Conservation (phyloP, 2,797 vertebrate genomes). For the Lates japonicus region DNA sequence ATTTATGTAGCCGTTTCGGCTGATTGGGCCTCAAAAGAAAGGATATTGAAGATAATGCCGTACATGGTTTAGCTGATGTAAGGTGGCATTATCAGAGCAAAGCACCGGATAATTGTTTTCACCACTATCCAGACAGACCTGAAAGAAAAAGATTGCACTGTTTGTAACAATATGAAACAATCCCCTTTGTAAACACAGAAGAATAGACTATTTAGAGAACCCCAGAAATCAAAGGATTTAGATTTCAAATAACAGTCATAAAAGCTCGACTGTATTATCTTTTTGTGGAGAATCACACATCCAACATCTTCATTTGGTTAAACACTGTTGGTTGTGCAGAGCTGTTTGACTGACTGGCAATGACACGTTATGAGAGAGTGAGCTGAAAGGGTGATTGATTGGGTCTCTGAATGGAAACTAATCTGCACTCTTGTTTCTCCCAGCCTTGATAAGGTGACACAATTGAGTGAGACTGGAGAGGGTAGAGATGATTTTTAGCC, state of each 20-base stretch:
- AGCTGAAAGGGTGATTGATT: conserved; percentile 79
- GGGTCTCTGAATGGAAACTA: conserved; percentile 78
- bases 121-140: conserved; percentile 62
- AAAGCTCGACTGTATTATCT: conserved; percentile 40
- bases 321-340: conserved; percentile 64
- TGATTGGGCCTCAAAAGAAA: conserved; percentile 35
- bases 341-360: conserved; percentile 66
- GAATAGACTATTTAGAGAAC: conserved; percentile 54
- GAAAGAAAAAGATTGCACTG: conserved; percentile 57
- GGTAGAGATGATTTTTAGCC: conserved; percentile 33
- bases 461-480: conserved; percentile 66
- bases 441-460: conserved; percentile 77
- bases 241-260: conserved; percentile 58
- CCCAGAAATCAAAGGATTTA: conserved; percentile 58
- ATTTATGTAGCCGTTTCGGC: conserved; percentile 23
- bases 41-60: conserved; percentile 43
- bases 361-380: conserved; percentile 62
- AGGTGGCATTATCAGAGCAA: conserved; percentile 53
- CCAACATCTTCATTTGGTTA: conserved; percentile 71
- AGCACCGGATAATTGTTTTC: conserved; percentile 71
- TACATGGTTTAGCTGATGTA: conserved; percentile 50
- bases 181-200: conserved; percentile 63
- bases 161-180: conserved; percentile 63
- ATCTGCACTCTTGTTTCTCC: conserved; percentile 77
- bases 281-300: conserved; percentile 62